phyloP scores from a whole-genome alignment of 2,797 vertebrate species.

The Rhinella marina region DNA sequence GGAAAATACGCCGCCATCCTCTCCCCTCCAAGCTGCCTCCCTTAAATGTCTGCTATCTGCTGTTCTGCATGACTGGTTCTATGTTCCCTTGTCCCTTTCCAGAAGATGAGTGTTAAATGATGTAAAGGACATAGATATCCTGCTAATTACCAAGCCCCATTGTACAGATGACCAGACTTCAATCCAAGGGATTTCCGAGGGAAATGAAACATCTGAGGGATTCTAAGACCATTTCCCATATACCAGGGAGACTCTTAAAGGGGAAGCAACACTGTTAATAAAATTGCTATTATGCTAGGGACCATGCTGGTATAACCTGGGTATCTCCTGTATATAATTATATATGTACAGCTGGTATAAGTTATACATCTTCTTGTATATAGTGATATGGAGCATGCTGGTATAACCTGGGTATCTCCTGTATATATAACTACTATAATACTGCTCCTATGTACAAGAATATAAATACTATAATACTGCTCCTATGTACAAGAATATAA shows the following conservation, averaged over 20 bases:
- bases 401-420: too few relatives aligned
- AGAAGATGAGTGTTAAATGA: constrained; percentile 16
- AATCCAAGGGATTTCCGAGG: neutral
- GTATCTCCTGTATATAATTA: too few relatives aligned
- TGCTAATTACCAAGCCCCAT: constrained; percentile 17
- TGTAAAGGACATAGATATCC: constrained; percentile 31
- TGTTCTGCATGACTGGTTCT: neutral
- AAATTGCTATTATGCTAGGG: neutral
- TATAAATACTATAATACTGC: neutral
- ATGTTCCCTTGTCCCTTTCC: neutral
- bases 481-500: neutral
- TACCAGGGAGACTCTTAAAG: neutral
- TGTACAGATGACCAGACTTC: constrained; percentile 13
- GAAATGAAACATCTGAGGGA: constrained; percentile 14
- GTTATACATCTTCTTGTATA: too few relatives aligned
- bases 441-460: neutral
- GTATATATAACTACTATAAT: neutral
- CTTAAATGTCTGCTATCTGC: constrained; percentile 33
- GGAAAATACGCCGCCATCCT: neutral
- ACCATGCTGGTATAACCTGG: neutral
- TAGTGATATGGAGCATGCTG: too few relatives aligned
- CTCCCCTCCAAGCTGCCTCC: neutral
- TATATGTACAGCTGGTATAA: too few relatives aligned
- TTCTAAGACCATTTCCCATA: neutral
- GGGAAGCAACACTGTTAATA: neutral